Conservation (phyloP, 2,797 vertebrate species). For the Sebastes nivosus region DNA sequence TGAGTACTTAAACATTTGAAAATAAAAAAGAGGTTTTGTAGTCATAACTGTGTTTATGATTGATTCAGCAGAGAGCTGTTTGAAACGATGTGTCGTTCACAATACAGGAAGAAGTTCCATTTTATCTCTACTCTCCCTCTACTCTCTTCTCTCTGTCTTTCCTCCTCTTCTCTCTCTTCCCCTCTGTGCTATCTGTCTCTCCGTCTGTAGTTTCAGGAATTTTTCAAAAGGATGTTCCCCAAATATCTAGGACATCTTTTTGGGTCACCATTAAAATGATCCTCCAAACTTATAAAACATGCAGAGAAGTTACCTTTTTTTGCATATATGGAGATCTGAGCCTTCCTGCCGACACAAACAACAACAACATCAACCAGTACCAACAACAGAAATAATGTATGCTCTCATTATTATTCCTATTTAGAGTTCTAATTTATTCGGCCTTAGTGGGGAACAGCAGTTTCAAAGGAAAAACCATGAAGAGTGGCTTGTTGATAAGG, state of each 20-base stretch:
- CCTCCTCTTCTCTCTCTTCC: neutral
- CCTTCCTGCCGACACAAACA: constrained; percentile 77
- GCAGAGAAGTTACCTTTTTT: constrained; percentile 80
- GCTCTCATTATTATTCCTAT: constrained; percentile 83
- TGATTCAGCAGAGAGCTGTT: constrained; percentile 20
- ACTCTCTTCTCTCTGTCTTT: constrained; percentile 4
- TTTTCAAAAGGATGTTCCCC: constrained; percentile 76
- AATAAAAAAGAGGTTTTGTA: neutral
- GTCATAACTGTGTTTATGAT: neutral
- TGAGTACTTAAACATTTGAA: neutral
- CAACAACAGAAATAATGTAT: constrained; percentile 82
- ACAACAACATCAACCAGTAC: constrained; percentile 80
- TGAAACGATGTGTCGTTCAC: constrained; percentile 28
- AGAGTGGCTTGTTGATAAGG: constrained; percentile 79
- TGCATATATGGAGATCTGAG: constrained; percentile 80
- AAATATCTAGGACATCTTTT: constrained; percentile 86
- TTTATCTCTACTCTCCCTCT: constrained; percentile 29
- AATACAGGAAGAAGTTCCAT: constrained; percentile 25
- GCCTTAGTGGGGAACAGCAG: constrained; percentile 76
- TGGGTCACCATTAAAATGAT: constrained; percentile 82
- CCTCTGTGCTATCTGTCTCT: constrained; percentile 23
- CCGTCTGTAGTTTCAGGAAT: constrained; percentile 75
- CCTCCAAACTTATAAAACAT: constrained; percentile 78
- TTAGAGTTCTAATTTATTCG: constrained; percentile 82
- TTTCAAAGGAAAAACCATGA: constrained; percentile 81